Conservation (phyloP, 2,888 invertebrate genomes). For the Clusia tigrina region DNA sequence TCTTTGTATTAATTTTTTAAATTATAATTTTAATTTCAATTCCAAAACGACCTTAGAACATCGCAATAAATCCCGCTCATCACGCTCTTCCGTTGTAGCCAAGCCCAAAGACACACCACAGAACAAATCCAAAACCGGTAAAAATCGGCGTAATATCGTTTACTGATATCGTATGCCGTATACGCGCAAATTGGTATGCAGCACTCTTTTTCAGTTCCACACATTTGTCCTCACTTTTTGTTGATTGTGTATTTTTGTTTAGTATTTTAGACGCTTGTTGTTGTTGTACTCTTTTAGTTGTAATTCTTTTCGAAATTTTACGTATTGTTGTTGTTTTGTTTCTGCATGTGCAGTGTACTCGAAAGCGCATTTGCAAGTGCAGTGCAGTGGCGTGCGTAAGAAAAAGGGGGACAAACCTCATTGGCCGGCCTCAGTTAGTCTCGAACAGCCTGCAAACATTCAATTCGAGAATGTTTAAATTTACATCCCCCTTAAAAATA, state of each 20-base stretch:
- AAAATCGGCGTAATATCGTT: constrained; percentile 56
- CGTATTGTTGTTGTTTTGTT: constrained; percentile 53
- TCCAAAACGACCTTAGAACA: constrained; percentile 45
- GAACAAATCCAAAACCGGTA: constrained; percentile 42
- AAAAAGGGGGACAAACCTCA: too few relatives aligned
- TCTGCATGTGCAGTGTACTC: constrained; percentile 48
- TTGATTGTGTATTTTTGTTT: constrained; percentile 11
- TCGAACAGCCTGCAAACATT: too few relatives aligned
- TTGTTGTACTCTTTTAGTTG: too few relatives aligned
- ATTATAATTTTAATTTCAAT: constrained; percentile 25
- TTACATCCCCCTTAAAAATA: too few relatives aligned
- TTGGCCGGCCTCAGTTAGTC: too few relatives aligned
- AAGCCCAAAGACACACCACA: constrained; percentile 48
- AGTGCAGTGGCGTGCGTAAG: too few relatives aligned
- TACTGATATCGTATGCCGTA: constrained; percentile 40
- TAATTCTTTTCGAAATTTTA: too few relatives aligned
- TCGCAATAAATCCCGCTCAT: constrained; percentile 60
- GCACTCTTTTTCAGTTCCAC: too few relatives aligned
- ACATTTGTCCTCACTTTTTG: too few relatives aligned
- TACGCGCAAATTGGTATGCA: constrained; percentile 26
- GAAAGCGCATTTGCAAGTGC: too few relatives aligned
- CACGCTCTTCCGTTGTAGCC: constrained; percentile 50
- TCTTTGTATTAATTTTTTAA: constrained; percentile 38
- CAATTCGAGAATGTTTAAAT: too few relatives aligned
- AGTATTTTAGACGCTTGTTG: too few relatives aligned